Evolutionary conservation across 2,113 vertebrate species (phyloP).

Genomic region (Tilapia sparmanii): DNA sequence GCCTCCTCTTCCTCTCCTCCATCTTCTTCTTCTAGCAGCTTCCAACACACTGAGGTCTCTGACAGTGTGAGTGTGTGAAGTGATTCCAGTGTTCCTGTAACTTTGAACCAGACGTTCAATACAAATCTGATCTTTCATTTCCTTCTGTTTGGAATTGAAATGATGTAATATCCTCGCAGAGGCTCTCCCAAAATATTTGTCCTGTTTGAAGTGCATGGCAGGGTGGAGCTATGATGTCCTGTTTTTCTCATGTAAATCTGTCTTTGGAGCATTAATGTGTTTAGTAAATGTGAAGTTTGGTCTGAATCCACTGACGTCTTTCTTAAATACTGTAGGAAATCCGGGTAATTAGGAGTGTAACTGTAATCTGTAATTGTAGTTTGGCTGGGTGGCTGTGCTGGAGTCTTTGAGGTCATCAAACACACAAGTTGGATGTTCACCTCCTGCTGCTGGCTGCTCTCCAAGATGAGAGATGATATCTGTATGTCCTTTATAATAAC

Average conservation of each 20-base stretch:
- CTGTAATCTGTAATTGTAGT: not conserved
- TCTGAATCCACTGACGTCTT: not conserved
- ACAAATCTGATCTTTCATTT: not conserved
- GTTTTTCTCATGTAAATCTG: not conserved
- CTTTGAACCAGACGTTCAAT: not conserved
- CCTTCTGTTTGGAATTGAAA: not conserved
- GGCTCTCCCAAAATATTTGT: not conserved
- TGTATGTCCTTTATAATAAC: not conserved
- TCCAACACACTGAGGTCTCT: not conserved
- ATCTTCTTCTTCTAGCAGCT: not conserved
- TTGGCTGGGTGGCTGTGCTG: not conserved
- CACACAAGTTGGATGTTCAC: not conserved
- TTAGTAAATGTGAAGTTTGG: not conserved
- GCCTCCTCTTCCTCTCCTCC: not conserved
- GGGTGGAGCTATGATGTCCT: not conserved
- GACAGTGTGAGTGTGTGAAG: not conserved
- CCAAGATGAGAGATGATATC: not conserved
- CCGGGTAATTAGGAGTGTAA: not conserved
- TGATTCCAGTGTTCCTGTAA: not conserved
- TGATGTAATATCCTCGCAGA: not conserved
- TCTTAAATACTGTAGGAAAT: not conserved
- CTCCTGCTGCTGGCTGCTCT: not conserved
- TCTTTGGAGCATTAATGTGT: not conserved
- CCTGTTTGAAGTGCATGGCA: not conserved
- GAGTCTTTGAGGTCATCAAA: not conserved